These are phyloP conservation scores for Ovis aries DNA, from an alignment of 2,113 vertebrate species.

Conservation along the genomic window ARS-UI_Ramb_v3.0 NC_056058.1:9706001-9706500, in stretches of 20 bases:
- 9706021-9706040: not conserved
- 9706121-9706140: fast-evolving
- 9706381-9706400: not conserved
- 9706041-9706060: not conserved
- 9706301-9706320: not conserved
- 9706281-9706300: not conserved
- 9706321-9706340: not conserved
- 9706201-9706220: not conserved
- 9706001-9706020: not conserved
- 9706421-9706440: not conserved
- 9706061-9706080: not conserved
- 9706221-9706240: not conserved
- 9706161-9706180: not conserved
- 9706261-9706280: not conserved
- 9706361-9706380: not conserved
- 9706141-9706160: not conserved
- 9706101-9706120: not conserved
- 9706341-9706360: not conserved
- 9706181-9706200: not conserved
- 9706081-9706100: not conserved
- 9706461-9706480: not conserved
- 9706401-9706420: not conserved
- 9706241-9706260: not conserved
- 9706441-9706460: not conserved
- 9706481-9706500: not conserved